A percentile compares a stretch with the other conserved stretches of the same genome.
Conservation (phyloP, 2,113 vertebrate genomes). For the western clawed frog (Xenopus tropicalis) region DNA sequence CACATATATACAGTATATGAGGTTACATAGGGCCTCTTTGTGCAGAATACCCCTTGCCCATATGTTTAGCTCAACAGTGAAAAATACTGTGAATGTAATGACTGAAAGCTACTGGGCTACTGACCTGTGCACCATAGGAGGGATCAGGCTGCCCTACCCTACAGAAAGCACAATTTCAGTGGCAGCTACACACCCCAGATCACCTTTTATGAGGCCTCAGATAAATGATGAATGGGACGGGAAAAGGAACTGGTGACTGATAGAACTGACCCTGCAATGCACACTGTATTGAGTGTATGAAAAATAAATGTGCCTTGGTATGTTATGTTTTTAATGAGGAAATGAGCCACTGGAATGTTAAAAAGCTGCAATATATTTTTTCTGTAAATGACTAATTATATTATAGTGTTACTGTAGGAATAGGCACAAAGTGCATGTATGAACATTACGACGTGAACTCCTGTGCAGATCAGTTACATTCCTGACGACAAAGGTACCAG, state of each 20-base stretch:
- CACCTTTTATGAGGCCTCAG: neutral
- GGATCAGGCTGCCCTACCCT: too few relatives aligned
- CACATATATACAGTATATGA: too few relatives aligned
- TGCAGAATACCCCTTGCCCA: too few relatives aligned
- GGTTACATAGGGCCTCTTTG: too few relatives aligned
- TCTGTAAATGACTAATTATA: neutral
- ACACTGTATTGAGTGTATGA: neutral
- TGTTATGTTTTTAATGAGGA: neutral
- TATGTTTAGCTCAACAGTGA: too few relatives aligned
- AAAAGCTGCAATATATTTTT: neutral
- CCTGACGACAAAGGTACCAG: neutral
- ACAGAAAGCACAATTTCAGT: too few relatives aligned
- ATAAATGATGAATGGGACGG: neutral
- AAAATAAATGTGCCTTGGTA: neutral
- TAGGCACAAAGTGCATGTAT: too few relatives aligned
- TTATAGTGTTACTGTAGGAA: neutral
- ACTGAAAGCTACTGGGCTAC: too few relatives aligned
- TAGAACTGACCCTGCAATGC: neutral
- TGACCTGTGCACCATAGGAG: too few relatives aligned
- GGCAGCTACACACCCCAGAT: neutral
- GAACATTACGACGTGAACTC: too few relatives aligned
- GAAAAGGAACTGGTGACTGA: neutral
- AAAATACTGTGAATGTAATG: too few relatives aligned
- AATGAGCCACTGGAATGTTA: neutral
- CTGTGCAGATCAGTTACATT: neutral